Conservation (phyloP, 2,797 vertebrate species). For the Hapalemur alaotrensis region DNA sequence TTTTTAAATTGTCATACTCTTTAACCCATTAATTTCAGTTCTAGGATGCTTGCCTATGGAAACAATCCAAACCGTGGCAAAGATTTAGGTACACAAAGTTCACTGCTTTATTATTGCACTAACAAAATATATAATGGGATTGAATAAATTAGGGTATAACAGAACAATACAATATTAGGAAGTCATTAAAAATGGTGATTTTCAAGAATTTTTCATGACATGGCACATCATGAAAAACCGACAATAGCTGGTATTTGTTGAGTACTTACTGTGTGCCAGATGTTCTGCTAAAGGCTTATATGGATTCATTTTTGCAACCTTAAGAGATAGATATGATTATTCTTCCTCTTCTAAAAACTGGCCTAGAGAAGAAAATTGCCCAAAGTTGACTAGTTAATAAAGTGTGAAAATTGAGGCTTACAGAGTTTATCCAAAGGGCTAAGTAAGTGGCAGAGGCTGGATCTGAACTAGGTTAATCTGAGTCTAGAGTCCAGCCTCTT, state of each 20-base stretch:
- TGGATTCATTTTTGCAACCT: background rate
- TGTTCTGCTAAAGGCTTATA: background rate
- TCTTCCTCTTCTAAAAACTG: background rate
- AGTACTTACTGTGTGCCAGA: background rate
- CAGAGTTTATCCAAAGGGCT: background rate
- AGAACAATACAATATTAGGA: background rate
- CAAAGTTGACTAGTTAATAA: background rate
- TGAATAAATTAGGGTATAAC: background rate
- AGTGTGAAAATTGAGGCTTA: background rate
- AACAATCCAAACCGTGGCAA: background rate
- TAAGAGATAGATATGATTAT: background rate
- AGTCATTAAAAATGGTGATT: conserved; percentile 6
- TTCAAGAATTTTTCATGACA: background rate
- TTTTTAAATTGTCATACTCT: background rate
- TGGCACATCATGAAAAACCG: background rate
- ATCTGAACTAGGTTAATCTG: background rate
- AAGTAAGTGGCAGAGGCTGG: background rate
- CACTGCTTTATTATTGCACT: background rate
- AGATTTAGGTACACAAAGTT: background rate
- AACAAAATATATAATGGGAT: background rate
- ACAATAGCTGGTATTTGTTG: background rate
- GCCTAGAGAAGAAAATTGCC: background rate
- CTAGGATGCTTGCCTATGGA: background rate
- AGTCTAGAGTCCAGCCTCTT: background rate
- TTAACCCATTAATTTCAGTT: conserved; percentile 10